Percentiles rank a stretch among this genome's conserved stretches.
phyloP scores from a whole-genome alignment of 2,888 invertebrate genomes.

The Hirudinaria manillensis region DNA sequence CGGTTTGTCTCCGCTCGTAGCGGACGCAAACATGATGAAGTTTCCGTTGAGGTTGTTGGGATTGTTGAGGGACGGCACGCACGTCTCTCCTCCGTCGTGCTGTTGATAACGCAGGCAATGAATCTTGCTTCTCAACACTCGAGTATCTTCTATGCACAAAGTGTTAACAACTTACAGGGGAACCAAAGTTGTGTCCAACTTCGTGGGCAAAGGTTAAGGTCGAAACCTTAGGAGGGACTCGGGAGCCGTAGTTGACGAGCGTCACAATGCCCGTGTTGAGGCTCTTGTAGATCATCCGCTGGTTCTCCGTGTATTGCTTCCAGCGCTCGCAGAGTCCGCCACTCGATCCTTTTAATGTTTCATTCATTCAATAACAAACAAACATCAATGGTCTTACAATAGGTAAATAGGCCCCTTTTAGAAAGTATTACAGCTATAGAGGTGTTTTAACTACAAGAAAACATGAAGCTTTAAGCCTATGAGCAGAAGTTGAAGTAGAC shows the following conservation, averaged over 20 bases:
- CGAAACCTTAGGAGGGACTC: slow-evolving; percentile 69
- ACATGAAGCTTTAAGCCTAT: too few relatives aligned
- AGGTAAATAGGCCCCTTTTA: not conserved
- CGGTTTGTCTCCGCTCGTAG: slow-evolving; percentile 92
- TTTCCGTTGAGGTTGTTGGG: slow-evolving; percentile 75
- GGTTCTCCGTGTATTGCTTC: slow-evolving; percentile 36
- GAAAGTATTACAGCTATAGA: not conserved
- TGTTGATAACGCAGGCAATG: slow-evolving; percentile 50
- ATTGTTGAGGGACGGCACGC: slow-evolving; percentile 32
- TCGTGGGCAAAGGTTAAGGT: slow-evolving; percentile 74
- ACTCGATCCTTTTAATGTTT: slow-evolving; percentile 59
- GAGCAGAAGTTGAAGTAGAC: too few relatives aligned
- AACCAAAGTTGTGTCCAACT: slow-evolving; percentile 88
- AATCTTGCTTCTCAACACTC: not conserved
- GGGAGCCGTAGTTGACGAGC: slow-evolving; percentile 86
- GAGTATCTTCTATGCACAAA: not conserved
- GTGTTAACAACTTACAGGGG: slow-evolving; percentile 42
- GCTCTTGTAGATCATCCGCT: slow-evolving; percentile 60
- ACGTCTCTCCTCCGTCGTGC: slow-evolving; percentile 70
- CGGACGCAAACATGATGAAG: slow-evolving; percentile 98
- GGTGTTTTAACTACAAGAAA: too few relatives aligned
- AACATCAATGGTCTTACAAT: not conserved
- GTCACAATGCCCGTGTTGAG: slow-evolving; percentile 98
- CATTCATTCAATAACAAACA: not conserved
- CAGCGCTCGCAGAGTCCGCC: slow-evolving; percentile 36